A percentile compares a stretch with the other conserved stretches of the same genome.
phyloP scores from a whole-genome alignment of 2,113 vertebrate species.

The Vanacampus margaritifer region DNA sequence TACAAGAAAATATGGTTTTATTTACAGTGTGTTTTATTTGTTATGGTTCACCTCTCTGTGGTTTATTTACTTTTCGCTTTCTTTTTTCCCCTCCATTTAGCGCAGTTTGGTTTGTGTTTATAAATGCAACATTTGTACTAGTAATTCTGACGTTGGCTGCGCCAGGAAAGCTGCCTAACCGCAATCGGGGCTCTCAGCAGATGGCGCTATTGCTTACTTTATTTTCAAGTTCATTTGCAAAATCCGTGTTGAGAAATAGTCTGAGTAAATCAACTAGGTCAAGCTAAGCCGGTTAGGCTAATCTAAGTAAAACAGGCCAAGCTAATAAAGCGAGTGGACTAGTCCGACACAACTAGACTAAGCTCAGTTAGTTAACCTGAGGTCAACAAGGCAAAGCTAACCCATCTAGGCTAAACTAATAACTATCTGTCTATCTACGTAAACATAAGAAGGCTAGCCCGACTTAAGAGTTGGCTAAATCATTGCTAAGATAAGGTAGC shows the following conservation, averaged over 20 bases:
- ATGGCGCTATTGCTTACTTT: background rate
- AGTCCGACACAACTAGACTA: too few species aligned
- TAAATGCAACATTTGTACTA: slow-evolving; percentile 7
- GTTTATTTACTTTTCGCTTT: background rate
- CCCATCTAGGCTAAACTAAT: too few species aligned
- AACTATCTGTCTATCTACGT: too few species aligned
- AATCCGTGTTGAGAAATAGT: background rate
- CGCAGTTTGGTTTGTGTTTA: background rate
- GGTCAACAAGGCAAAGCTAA: too few species aligned
- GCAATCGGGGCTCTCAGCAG: background rate
- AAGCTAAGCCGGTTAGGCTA: background rate
- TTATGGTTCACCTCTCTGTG: slow-evolving; percentile 3
- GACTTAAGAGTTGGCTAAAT: too few species aligned
- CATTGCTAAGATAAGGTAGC: too few species aligned
- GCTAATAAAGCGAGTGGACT: too few species aligned
- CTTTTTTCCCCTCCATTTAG: background rate
- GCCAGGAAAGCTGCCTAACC: background rate
- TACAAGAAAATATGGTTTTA: slow-evolving; percentile 3
- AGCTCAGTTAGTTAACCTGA: too few species aligned
- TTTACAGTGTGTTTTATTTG: slow-evolving; percentile 4
- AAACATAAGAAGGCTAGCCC: too few species aligned
- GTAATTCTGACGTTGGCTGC: background rate
- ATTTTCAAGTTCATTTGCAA: background rate
- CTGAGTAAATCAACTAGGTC: background rate
- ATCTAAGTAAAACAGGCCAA: too few species aligned